Base-by-base conservation (phyloP, 1,140 invertebrate species). In the Anastrepha obliqua region DNA sequence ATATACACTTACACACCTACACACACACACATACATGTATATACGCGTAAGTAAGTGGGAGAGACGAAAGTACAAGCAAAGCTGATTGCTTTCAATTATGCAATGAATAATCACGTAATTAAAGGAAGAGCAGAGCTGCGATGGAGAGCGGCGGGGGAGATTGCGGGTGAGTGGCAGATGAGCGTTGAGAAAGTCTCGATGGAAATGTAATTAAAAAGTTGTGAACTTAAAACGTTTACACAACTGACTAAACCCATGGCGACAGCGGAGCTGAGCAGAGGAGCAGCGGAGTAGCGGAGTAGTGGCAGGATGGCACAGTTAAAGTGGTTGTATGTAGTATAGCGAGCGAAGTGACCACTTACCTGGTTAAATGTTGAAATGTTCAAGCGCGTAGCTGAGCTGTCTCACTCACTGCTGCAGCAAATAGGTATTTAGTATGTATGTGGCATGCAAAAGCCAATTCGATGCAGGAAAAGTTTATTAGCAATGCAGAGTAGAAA, bases 11-110 rank as follows among this genome's bases (percentile, higher is more conserved):
- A 2, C 51, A 55, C 2, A 55, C 51, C 6, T 55, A 55, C 51
- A 55, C 51, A 55, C 51, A 55, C 51, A 55, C 51, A 17, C 2
- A 42, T 6, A 17, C 39, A 74, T 29, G 15, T 62, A 17, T 62
- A 62, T 62, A 15, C 15, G 4, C 13, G 15, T 7, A 29, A 51
- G 17, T 13, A 81, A 55, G 74, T 81, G 74, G 42, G 47, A 9
- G 47, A 81, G 7, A n/a, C 8, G 74, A 58, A 74, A 58, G 44
- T 81, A 81, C 74, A 81, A 29, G 47, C 74, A 58, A 3, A 9
- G 11, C 47, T 81, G 74, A 81, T 81, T 81, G 47, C 74, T 51
- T 81, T 81, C 74, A 81, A 81, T 81, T 81, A 55, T 81, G 74
- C 44, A 81, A 78, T 81, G 74, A 81, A 29, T 81, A 81, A 29